Evolutionary conservation across 1,140 invertebrate genomes (phyloP).

Genomic region (Carcinoscorpius rotundicauda): DNA sequence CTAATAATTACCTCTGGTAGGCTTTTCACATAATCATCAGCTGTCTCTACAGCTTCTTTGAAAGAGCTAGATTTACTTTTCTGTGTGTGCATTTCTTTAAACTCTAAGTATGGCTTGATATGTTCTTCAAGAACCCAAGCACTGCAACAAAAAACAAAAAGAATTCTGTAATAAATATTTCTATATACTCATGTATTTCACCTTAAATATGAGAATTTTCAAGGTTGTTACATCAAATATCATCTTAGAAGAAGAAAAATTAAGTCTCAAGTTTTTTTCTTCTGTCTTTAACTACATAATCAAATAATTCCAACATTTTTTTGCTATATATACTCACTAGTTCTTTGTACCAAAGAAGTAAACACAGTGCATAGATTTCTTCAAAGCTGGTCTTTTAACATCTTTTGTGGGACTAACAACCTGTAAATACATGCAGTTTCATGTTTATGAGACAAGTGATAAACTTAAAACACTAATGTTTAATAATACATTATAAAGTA

Average conservation of each 20-base stretch:
- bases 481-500: not conserved
- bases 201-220: not conserved
- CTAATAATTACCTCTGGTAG: constrained; percentile 9
- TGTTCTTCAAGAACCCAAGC: constrained; percentile 79
- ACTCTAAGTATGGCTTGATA: constrained; percentile 70
- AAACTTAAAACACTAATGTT: not conserved
- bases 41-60: constrained; percentile 70
- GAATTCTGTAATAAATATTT: constrained; percentile 5
- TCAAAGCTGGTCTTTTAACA: not conserved
- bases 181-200: constrained; percentile 2
- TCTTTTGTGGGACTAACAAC: not conserved
- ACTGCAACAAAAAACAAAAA: constrained; percentile 42
- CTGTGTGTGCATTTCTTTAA: constrained; percentile 64
- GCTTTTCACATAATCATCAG: constrained; percentile 63
- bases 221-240: not conserved
- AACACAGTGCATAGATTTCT: constrained; percentile 51
- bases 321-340: constrained; percentile 30
- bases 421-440: not conserved
- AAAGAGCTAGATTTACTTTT: constrained; percentile 63
- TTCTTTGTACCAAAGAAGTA: constrained; percentile 90
- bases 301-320: not conserved
- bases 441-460: not conserved
- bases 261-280: not conserved
- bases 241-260: not conserved
- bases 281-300: not conserved